A percentile compares a stretch with the other conserved stretches of the same genome.
Evolutionary conservation across 2,888 invertebrate species (phyloP).

Genomic region (Tethea ocularis): DNA sequence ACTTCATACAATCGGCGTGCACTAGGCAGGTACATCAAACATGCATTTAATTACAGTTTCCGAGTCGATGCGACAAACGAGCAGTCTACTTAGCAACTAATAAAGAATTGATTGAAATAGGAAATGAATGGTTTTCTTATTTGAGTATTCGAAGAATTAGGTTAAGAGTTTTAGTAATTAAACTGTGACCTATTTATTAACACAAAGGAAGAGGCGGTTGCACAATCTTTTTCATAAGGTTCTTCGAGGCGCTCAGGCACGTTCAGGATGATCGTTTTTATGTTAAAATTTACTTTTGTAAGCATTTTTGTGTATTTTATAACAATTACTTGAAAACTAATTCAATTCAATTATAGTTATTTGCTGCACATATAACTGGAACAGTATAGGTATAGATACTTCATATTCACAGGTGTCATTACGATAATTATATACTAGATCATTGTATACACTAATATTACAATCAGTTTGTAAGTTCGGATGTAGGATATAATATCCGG

Average conservation of each 20-base stretch:
- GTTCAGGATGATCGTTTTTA: background rate
- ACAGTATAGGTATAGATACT: too few species aligned
- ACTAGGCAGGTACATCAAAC: background rate
- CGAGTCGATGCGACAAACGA: too few species aligned
- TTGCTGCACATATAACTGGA: too few species aligned
- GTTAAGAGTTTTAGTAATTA: slow-evolving; percentile 5
- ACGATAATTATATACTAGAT: too few species aligned
- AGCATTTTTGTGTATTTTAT: too few species aligned
- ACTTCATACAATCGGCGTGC: background rate
- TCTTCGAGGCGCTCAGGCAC: background rate
- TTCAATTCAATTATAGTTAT: too few species aligned
- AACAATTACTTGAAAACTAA: too few species aligned
- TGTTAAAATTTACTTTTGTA: background rate
- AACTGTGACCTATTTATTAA: background rate
- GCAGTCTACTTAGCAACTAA: background rate
- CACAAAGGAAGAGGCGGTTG: background rate
- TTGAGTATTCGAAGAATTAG: background rate
- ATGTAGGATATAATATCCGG: too few species aligned
- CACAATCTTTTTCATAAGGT: background rate
- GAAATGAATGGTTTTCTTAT: slow-evolving; percentile 5
- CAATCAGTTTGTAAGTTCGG: too few species aligned
- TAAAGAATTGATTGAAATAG: background rate
- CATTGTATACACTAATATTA: too few species aligned
- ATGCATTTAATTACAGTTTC: background rate
- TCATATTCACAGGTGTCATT: too few species aligned